Evolutionary conservation across 23 tunicate species (phyloP).

Genomic region (Clavelina lepadiformis): DNA sequence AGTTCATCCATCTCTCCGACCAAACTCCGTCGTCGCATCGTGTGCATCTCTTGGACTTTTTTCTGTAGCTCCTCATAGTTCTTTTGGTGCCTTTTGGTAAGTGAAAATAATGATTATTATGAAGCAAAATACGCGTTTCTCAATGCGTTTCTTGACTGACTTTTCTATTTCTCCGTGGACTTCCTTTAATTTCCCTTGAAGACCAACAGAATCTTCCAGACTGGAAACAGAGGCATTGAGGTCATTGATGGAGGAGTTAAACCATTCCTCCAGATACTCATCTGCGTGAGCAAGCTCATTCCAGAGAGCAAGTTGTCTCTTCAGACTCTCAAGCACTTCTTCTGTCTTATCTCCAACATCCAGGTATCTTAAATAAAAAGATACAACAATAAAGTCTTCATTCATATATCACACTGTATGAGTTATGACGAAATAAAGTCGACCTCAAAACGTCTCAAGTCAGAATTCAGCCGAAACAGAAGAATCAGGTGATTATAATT

Average conservation of each 20-base stretch:
- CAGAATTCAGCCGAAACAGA: no score
- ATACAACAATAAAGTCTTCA: no score
- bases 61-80: slow-evolving; percentile 52
- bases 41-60: slow-evolving; percentile 51
- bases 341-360: slow-evolving; percentile 86
- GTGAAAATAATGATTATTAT: not conserved
- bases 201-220: slow-evolving; percentile 65
- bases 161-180: slow-evolving; percentile 60
- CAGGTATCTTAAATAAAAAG: slow-evolving; percentile 70
- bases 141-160: no score
- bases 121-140: not conserved
- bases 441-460: no score
- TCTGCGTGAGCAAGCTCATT: slow-evolving; percentile 74
- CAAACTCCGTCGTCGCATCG: slow-evolving; percentile 22
- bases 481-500: no score
- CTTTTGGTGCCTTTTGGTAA: slow-evolving; percentile 60
- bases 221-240: slow-evolving; percentile 81
- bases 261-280: slow-evolving; percentile 88
- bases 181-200: slow-evolving; percentile 39
- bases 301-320: slow-evolving; percentile 55
- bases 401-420: no score
- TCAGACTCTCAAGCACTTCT: slow-evolving; percentile 63
- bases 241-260: slow-evolving; percentile 65
- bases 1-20: slow-evolving; percentile 82
- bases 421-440: no score